These are phyloP conservation scores for Acrossocheilus fasciatus DNA, from an alignment of 2,797 vertebrate genomes.

Conservation along the genomic window DNA sequence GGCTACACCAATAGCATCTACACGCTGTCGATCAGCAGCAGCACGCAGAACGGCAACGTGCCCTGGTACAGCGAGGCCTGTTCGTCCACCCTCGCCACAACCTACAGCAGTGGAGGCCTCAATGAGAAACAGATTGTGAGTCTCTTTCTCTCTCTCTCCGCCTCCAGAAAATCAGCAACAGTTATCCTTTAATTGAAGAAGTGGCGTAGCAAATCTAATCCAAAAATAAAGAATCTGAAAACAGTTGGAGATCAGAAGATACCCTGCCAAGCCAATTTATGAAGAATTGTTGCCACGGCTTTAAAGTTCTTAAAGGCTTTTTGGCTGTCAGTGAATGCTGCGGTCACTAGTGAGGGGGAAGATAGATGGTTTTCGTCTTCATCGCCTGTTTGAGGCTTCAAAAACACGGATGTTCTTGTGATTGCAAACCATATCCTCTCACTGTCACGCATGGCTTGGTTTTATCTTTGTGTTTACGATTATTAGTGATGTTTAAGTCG, in stretches of 20 bases:
- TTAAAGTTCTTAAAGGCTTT: conserved; percentile 9
- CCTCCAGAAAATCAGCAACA: conserved; percentile 30
- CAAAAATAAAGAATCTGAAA: conserved; percentile 8
- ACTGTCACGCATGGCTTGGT: not conserved
- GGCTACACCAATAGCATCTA: conserved; percentile 95
- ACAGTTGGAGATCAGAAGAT: conserved; percentile 26
- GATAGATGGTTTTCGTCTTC: conserved; percentile 21
- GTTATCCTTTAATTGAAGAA: conserved; percentile 43
- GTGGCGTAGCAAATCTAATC: conserved; percentile 31
- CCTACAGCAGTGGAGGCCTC: conserved; percentile 89
- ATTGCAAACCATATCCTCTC: conserved; percentile 23
- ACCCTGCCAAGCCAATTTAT: conserved; percentile 13
- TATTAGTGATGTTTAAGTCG: conserved; percentile 7
- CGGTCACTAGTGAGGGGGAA: conserved; percentile 16
- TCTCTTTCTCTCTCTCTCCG: conserved; percentile 46
- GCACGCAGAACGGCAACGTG: conserved; percentile 86
- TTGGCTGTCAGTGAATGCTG: conserved; percentile 8
- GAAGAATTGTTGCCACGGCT: not conserved
- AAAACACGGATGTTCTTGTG: not conserved
- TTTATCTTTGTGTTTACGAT: not conserved
- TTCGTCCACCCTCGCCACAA: conserved; percentile 90
- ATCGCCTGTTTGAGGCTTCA: conserved; percentile 18
- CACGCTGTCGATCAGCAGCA: conserved; percentile 91
- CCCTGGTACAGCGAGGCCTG: conserved; percentile 94
- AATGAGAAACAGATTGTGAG: conserved; percentile 92